Evolutionary conservation across 2,888 invertebrate genomes (phyloP).

Genomic region (Lissonota sp.): DNA sequence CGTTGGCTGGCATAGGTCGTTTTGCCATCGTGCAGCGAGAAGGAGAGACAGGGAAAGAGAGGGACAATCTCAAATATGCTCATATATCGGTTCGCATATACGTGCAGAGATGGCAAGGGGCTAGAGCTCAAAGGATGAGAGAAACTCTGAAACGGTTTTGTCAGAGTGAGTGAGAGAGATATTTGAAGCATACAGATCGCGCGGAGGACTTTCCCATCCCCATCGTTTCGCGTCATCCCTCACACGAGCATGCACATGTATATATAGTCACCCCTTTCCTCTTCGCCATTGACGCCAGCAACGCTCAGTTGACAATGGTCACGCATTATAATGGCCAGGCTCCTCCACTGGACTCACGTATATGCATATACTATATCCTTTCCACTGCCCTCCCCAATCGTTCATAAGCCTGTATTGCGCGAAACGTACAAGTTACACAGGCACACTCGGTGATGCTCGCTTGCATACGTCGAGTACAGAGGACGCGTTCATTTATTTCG

Average conservation of each 20-base stretch:
- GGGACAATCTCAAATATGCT: conserved; percentile 81
- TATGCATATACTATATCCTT: conserved; percentile 3
- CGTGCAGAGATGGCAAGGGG: conserved; percentile 34
- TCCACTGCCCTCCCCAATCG: conserved; percentile 38
- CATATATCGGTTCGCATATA: conserved; percentile 76
- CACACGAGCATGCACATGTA: conserved; percentile 37
- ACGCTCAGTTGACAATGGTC: conserved; percentile 78
- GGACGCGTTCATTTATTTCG: conserved; percentile 58
- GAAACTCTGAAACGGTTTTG: conserved; percentile 49
- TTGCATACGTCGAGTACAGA: conserved; percentile 38
- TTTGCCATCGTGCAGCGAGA: conserved; percentile 41
- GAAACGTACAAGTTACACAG: conserved; percentile 34
- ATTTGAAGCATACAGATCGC: conserved; percentile 59
- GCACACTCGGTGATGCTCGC: conserved; percentile 19
- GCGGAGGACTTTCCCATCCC: conserved; percentile 53
- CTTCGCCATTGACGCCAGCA: conserved; percentile 46
- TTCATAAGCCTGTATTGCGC: conserved; percentile 48
- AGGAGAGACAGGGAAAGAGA: conserved; percentile 29
- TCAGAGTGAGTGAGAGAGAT: conserved; percentile 45
- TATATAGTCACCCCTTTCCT: conserved; percentile 29
- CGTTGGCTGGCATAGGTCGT: conserved; percentile 41
- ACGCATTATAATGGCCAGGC: conserved; percentile 80
- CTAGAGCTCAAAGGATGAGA: conserved; percentile 69
- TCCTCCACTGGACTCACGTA: conserved; percentile 50
- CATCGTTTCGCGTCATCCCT: conserved; percentile 51